These are phyloP conservation scores for Poecilus cupreus DNA, from an alignment of 2,888 invertebrate species.

Conservation along the genomic window DNA sequence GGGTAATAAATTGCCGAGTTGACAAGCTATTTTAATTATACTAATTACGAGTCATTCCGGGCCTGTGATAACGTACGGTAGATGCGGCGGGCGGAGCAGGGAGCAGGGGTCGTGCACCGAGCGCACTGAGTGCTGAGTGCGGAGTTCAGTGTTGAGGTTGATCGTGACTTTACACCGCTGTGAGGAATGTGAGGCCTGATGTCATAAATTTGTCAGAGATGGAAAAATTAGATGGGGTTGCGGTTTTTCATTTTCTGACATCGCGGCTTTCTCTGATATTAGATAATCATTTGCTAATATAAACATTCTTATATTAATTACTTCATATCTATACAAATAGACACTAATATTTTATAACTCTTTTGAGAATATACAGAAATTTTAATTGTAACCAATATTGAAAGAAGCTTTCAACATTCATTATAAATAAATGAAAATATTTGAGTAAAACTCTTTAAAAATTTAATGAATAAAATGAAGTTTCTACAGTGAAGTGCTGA, in stretches of 20 bases:
- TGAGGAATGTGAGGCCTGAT: background rate
- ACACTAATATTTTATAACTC: too few species aligned
- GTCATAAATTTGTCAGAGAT: background rate
- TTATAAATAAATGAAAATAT: too few species aligned
- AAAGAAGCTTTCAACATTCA: too few species aligned
- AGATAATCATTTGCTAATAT: background rate
- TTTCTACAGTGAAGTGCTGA: too few species aligned
- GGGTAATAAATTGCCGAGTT: slow-evolving; percentile 57
- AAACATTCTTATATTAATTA: background rate
- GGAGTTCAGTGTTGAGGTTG: background rate
- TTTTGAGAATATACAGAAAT: too few species aligned
- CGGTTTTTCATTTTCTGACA: too few species aligned
- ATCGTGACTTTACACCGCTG: slow-evolving; percentile 8
- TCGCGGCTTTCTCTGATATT: background rate
- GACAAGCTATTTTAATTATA: slow-evolving; percentile 60
- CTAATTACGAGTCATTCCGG: slow-evolving; percentile 59
- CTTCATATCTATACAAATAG: too few species aligned
- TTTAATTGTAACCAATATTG: too few species aligned
- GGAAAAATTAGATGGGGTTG: too few species aligned
- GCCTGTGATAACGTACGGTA: slow-evolving; percentile 52
- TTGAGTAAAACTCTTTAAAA: too few species aligned
- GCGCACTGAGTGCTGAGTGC: background rate
- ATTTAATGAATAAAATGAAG: too few species aligned
- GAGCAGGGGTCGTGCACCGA: background rate
- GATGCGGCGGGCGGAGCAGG: background rate